A percentile compares a stretch with the other conserved stretches of the same genome.
Evolutionary conservation across 2,797 vertebrate species (phyloP).

Genomic region (Tokudaia muenninki): DNA sequence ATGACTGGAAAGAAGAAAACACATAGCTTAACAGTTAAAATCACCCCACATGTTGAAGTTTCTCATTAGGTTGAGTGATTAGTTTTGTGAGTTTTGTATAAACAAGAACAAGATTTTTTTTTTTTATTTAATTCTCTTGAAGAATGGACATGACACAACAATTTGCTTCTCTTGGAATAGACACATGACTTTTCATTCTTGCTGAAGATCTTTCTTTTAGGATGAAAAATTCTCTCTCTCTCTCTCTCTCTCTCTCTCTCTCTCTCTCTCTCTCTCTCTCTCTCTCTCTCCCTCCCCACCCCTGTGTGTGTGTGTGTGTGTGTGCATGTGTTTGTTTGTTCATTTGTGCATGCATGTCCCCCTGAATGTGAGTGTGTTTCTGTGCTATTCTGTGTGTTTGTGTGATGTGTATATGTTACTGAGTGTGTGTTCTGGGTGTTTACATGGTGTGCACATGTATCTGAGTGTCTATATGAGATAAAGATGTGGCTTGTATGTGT

Average conservation of each 20-base stretch:
- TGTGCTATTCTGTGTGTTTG: neutral
- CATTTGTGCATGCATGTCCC: neutral
- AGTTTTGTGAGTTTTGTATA: conserved; percentile 66
- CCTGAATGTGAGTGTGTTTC: neutral
- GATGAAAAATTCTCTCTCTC: conserved; percentile 25
- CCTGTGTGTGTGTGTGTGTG: neutral
- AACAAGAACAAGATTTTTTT: conserved; percentile 55
- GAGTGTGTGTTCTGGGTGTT: neutral
- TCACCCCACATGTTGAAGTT: conserved; percentile 44
- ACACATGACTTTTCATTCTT: conserved; percentile 67
- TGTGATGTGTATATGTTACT: neutral
- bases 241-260: neutral
- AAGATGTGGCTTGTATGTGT: neutral
- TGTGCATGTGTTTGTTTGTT: neutral
- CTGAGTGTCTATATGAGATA: neutral
- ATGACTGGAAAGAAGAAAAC: neutral
- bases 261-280: neutral
- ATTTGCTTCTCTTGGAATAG: conserved; percentile 67
- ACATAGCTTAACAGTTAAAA: conserved; percentile 28
- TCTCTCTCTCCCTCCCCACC: too few relatives aligned
- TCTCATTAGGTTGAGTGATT: conserved; percentile 61
- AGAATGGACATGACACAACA: conserved; percentile 10
- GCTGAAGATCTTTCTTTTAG: conserved; percentile 55
- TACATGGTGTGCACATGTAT: neutral
- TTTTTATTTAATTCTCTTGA: conserved; percentile 61